Evolutionary conservation across 2,888 invertebrate species (phyloP).

Genomic region (Zonitis immaculata): DNA sequence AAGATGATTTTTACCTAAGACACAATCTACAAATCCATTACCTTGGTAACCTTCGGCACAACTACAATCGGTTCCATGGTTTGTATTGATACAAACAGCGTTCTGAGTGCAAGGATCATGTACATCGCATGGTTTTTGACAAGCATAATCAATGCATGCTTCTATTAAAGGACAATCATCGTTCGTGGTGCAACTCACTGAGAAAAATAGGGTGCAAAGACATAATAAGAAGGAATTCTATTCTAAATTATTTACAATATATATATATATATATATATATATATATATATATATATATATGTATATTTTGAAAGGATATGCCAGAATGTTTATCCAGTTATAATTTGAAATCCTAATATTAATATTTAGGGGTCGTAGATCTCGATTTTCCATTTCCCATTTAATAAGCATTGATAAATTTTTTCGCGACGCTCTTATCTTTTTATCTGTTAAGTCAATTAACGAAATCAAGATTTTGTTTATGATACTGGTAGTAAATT

Average conservation of each 20-base stretch:
- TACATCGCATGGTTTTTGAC: slow-evolving; percentile 82
- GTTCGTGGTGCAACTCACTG: slow-evolving; percentile 82
- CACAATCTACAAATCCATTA: slow-evolving; percentile 77
- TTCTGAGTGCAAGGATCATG: slow-evolving; percentile 79
- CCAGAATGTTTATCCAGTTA: too few species aligned
- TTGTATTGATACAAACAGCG: slow-evolving; percentile 82
- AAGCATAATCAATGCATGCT: slow-evolving; percentile 79
- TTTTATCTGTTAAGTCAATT: too few species aligned
- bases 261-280: too few species aligned
- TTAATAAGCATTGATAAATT: too few species aligned
- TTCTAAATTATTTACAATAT: slow-evolving; percentile 27
- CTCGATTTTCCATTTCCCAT: too few species aligned
- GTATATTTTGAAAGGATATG: too few species aligned
- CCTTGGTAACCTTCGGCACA: slow-evolving; percentile 84
- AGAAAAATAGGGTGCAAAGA: slow-evolving; percentile 41
- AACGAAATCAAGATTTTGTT: too few species aligned
- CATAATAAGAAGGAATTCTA: slow-evolving; percentile 28
- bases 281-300: too few species aligned
- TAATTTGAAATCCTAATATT: too few species aligned
- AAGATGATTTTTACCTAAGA: slow-evolving; percentile 58
- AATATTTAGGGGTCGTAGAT: too few species aligned
- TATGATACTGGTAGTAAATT: too few species aligned
- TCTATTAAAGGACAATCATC: slow-evolving; percentile 81
- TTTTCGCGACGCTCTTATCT: too few species aligned
- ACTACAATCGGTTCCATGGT: slow-evolving; percentile 81